phyloP scores from a whole-genome alignment of 2,797 vertebrate species.

The Phalloptychus januarius region DNA sequence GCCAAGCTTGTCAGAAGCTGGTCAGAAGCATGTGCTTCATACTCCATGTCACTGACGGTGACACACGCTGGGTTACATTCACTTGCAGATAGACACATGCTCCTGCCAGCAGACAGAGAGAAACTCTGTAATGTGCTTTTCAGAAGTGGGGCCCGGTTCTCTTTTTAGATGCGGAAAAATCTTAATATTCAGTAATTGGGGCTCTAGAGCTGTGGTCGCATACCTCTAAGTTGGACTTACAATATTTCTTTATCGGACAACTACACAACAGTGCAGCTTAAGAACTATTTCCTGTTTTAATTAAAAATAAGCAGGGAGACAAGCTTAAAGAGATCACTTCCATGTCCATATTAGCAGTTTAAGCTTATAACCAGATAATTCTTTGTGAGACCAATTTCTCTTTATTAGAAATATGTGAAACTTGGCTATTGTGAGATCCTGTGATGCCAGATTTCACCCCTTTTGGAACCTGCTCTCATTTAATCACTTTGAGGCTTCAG shows the following conservation, averaged over 20 bases:
- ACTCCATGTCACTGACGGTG: no score
- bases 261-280: background rate
- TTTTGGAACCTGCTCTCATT: background rate
- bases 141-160: background rate
- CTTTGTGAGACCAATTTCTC: background rate
- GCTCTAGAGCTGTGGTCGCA: background rate
- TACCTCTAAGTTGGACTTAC: background rate
- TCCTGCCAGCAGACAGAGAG: no score
- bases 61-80: no score
- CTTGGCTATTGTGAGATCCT: background rate
- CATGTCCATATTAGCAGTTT: background rate
- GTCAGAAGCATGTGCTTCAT: no score
- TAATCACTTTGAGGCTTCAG: background rate
- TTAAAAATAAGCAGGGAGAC: background rate
- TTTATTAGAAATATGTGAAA: background rate
- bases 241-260: background rate
- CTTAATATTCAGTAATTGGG: background rate
- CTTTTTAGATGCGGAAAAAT: background rate
- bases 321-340: background rate
- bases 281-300: background rate
- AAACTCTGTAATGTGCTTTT: background rate
- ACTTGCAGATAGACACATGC: no score
- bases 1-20: no score
- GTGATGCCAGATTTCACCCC: background rate
- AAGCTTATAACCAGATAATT: background rate